Base-by-base conservation (phyloP, 2,113 vertebrate genomes). In the Boulengeromyrus knoepffleri region DNA sequence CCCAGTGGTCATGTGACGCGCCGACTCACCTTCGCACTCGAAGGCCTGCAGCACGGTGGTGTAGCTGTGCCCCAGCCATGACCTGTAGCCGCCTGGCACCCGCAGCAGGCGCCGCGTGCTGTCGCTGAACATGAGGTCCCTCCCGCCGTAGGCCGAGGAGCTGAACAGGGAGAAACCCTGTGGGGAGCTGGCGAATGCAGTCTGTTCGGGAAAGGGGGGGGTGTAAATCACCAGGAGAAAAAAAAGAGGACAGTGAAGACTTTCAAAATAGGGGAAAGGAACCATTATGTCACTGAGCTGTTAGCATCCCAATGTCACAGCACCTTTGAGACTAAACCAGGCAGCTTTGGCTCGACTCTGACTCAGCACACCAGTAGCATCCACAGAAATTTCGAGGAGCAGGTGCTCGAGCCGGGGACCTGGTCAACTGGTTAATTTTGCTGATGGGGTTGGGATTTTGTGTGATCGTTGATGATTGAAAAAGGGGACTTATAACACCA, bases 1-100 rank as follows among this genome's bases (percentile, higher is more conserved):
- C 62, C n/a, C 62, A 31, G 62, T 10, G n/a, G 62, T 70, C 62
- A 47, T 49, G 62, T 45, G 62, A 47, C 88, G 39, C 70, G 70
- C 70, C 1, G 70, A 77, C 93, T 94, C 92, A 96, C 96, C 96
- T 94, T 96, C 95, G 88, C 96, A 96, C 92, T 96, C 96, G 62
- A 96, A 96, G 88, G 96, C 96, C 88, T 94, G 95, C 92, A 96
- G 95, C 90, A 92, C 70, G 49, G 94, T 95, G 92, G 93, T 96
- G 91, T 96, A 96, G 90, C 92, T 93, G 89, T 93, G 94, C 49
- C 96, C 96, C 92, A 96, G 92, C 96, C 96, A 96, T 50, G 95
- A 96, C 77, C 93, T 92, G 94, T 95, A 96, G 92, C 95, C 93
- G 53, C 95, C 95, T 93, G 96, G 89, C 91, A 96, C 95, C 93